Evolutionary conservation across 2,888 invertebrate species (phyloP).

Genomic region (Morpho helenor): DNA sequence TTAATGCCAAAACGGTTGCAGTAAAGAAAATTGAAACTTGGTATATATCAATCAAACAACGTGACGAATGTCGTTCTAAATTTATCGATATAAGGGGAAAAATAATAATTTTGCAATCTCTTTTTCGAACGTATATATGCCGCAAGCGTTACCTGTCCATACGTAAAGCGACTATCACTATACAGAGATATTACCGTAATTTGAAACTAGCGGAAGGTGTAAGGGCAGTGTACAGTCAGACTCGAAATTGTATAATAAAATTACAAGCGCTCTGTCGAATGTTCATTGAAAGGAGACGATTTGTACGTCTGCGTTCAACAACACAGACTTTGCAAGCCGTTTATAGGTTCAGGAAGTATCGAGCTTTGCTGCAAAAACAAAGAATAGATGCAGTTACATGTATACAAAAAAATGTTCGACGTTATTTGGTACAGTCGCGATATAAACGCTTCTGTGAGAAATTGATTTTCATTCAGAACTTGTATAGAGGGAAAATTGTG

Average conservation of each 20-base stretch:
- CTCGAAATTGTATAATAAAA: constrained; percentile 31
- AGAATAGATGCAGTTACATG: constrained; percentile 45
- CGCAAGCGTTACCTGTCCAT: constrained; percentile 41
- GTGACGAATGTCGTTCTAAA: constrained; percentile 40
- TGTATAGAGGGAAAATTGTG: constrained; percentile 60
- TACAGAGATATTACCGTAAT: constrained; percentile 48
- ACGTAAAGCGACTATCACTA: constrained; percentile 36
- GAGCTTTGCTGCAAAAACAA: constrained; percentile 34
- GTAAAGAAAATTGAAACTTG: constrained; percentile 57
- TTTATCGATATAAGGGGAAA: constrained; percentile 45
- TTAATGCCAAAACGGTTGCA: constrained; percentile 33
- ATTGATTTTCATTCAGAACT: constrained; percentile 51
- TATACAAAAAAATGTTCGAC: constrained; percentile 55
- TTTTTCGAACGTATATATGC: constrained; percentile 47
- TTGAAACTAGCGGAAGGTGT: constrained; percentile 38
- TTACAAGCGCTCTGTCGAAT: constrained; percentile 46
- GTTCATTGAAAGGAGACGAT: constrained; percentile 47
- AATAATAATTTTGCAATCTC: constrained; percentile 51
- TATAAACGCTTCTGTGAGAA: constrained; percentile 45
- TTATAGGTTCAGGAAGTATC: constrained; percentile 50
- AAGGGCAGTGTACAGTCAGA: constrained; percentile 33
- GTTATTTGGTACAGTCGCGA: constrained; percentile 45
- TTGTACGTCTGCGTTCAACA: constrained; percentile 40
- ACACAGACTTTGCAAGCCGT: constrained; percentile 53
- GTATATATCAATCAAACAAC: constrained; percentile 47